phyloP scores from a whole-genome alignment of 2,797 vertebrate genomes.

The Scarus forsteni region DNA sequence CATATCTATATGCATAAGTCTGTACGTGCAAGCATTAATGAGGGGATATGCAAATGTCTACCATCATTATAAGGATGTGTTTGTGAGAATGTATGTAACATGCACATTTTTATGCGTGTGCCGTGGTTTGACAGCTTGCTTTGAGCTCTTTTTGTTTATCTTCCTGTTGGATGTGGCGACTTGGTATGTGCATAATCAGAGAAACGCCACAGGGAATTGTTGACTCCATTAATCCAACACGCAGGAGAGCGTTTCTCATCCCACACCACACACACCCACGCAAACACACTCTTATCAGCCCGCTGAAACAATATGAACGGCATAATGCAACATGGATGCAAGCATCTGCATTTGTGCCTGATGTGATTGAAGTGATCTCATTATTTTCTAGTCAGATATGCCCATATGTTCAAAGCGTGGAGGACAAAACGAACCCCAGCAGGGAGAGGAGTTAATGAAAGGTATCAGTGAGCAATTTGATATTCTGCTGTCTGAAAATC shows the following conservation, averaged over 20 bases:
- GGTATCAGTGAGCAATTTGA: slow-evolving; percentile 31
- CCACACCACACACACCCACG: slow-evolving; percentile 23
- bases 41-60: slow-evolving; percentile 6
- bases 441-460: slow-evolving; percentile 36
- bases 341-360: slow-evolving; percentile 38
- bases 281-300: slow-evolving; percentile 50
- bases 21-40: slow-evolving; percentile 18
- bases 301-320: slow-evolving; percentile 36
- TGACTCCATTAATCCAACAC: slow-evolving; percentile 76
- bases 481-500: slow-evolving; percentile 37
- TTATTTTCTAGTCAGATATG: slow-evolving; percentile 57
- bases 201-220: slow-evolving; percentile 64
- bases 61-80: slow-evolving; percentile 10
- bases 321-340: slow-evolving; percentile 27
- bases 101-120: slow-evolving; percentile 17
- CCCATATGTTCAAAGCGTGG: slow-evolving; percentile 24
- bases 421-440: slow-evolving; percentile 5
- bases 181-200: slow-evolving; percentile 64
- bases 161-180: slow-evolving; percentile 44
- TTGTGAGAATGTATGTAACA: background rate
- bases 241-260: slow-evolving; percentile 51
- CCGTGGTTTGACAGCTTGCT: slow-evolving; percentile 62
- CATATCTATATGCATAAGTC: slow-evolving; percentile 15
- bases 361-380: slow-evolving; percentile 52
- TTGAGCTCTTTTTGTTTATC: slow-evolving; percentile 69